These are phyloP conservation scores for Leptodactylus fuscus DNA, from an alignment of 2,113 vertebrate species.

Conservation along the genomic window DNA sequence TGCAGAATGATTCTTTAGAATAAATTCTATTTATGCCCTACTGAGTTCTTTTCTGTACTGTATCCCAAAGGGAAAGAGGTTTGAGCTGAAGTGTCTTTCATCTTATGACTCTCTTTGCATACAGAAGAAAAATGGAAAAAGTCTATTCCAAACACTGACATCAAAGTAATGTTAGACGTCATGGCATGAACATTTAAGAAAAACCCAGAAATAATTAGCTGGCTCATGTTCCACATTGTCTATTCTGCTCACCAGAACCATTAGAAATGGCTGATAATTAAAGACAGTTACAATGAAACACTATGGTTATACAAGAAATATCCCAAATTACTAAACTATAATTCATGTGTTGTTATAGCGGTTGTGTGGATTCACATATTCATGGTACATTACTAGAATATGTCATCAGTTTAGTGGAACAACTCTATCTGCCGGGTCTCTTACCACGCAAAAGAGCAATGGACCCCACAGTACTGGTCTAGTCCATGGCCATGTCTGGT, in stretches of 20 bases:
- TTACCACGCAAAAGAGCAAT: too few species aligned
- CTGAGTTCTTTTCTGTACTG: neutral
- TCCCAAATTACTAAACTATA: too few species aligned
- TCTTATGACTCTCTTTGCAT: constrained; percentile 6
- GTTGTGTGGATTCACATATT: neutral
- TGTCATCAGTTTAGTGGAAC: neutral
- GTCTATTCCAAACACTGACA: constrained; percentile 43
- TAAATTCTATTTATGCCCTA: neutral
- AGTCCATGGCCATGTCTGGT: too few species aligned
- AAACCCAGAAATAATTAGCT: constrained; percentile 23
- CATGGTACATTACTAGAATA: neutral
- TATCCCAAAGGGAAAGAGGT: constrained; percentile 21
- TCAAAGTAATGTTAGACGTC: constrained; percentile 36
- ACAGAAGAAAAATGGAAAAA: constrained; percentile 29
- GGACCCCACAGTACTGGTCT: too few species aligned
- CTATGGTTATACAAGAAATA: too few species aligned
- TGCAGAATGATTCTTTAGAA: constrained; percentile 28
- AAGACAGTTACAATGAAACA: neutral
- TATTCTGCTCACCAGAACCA: neutral
- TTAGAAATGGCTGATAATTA: constrained; percentile 23
- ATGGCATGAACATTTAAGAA: neutral
- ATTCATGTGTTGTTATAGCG: too few species aligned
- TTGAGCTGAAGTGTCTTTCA: neutral
- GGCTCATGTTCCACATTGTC: neutral
- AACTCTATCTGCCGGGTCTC: too few species aligned